Evolutionary conservation across 1,140 invertebrate genomes (phyloP).

Genomic region (Drosophila punjabiensis): DNA sequence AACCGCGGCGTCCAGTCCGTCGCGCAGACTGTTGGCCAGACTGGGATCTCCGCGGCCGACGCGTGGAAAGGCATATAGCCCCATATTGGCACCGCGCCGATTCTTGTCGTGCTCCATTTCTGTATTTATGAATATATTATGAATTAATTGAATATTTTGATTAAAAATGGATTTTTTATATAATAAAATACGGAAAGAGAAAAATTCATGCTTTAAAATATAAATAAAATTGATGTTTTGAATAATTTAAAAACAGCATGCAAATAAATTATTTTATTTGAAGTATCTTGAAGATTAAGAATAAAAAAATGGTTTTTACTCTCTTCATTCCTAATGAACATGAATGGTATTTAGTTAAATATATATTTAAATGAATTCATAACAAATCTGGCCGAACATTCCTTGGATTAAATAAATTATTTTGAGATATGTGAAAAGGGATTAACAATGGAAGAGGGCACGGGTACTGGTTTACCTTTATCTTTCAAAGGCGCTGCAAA

Average conservation of each 20-base stretch:
- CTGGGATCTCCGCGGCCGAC: slow-evolving; percentile 86
- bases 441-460: not conserved
- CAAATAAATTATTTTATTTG: not conserved
- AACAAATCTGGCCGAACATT: not conserved
- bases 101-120: slow-evolving; percentile 73
- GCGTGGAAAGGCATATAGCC: slow-evolving; percentile 87
- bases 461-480: slow-evolving; percentile 33
- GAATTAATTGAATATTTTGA: not conserved
- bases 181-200: not conserved
- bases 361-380: no score
- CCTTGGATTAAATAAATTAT: no score
- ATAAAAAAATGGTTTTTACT: not conserved
- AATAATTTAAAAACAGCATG: no score
- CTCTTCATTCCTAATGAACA: not conserved
- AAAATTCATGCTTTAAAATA: not conserved
- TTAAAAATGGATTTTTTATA: not conserved
- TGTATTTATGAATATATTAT: slow-evolving; percentile 13
- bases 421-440: not conserved
- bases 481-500: slow-evolving; percentile 38
- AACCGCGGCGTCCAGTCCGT: slow-evolving; percentile 57
- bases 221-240: no score
- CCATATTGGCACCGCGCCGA: slow-evolving; percentile 85
- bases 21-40: slow-evolving; percentile 69
- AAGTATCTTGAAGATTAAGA: not conserved
- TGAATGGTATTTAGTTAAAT: not conserved